Percentiles rank a stretch among this genome's conserved stretches.
phyloP scores from a whole-genome alignment of 2,113 vertebrate genomes.

The Accipiter virgatus region DNA sequence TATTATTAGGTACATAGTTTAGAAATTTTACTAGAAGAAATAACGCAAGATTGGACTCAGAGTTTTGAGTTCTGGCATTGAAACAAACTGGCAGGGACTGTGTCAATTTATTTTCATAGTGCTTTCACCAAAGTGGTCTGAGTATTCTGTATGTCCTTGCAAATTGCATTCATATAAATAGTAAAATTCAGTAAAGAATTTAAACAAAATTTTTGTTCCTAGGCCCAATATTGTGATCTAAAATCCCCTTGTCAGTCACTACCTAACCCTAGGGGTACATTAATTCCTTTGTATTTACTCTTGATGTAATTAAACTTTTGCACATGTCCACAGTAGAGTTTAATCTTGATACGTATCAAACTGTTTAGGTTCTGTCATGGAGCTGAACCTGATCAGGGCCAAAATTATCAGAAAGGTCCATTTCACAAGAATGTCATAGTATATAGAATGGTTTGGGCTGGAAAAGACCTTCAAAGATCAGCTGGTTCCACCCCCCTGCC shows the following conservation, averaged over 20 bases:
- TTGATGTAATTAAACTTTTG: not conserved
- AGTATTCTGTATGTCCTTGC: not conserved
- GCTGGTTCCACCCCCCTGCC: fast-evolving
- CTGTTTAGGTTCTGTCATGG: not conserved
- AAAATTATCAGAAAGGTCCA: not conserved
- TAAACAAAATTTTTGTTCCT: not conserved
- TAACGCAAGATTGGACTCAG: not conserved
- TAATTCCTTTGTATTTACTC: not conserved
- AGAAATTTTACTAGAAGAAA: not conserved
- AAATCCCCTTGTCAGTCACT: not conserved
- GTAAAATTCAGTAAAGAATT: not conserved
- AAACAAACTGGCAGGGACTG: not conserved
- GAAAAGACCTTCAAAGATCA: not conserved
- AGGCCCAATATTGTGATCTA: not conserved
- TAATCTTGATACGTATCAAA: not conserved
- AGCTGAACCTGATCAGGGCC: not conserved
- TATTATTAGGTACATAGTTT: not conserved
- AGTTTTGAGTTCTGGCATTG: not conserved
- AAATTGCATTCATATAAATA: not conserved
- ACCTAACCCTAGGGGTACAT: not conserved
- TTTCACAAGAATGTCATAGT: not conserved
- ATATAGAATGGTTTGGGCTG: not conserved
- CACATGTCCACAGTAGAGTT: not conserved
- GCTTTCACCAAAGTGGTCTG: not conserved
- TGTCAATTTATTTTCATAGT: not conserved